Conservation (phyloP, 2,888 invertebrate genomes). For the Hedychridium roseum region DNA sequence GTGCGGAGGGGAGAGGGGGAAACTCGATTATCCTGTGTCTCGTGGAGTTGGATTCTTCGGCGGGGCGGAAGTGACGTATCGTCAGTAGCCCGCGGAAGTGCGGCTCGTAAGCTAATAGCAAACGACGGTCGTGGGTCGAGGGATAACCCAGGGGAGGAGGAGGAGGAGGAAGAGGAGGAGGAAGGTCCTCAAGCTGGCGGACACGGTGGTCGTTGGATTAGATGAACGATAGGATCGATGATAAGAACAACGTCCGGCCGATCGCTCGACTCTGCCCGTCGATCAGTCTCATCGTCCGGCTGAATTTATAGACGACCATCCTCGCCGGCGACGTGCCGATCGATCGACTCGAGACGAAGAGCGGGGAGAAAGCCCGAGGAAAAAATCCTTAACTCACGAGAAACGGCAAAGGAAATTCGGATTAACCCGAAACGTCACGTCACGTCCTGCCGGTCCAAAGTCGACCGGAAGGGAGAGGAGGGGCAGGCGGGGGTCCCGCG, state of each 20-base stretch:
- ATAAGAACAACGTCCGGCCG: no score
- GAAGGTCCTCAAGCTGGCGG: constrained; percentile 5
- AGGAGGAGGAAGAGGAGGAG: background rate
- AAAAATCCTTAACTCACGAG: background rate
- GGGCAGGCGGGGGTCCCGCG: constrained; percentile 20
- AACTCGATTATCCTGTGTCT: no score
- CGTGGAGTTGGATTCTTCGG: no score
- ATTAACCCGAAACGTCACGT: constrained; percentile 4
- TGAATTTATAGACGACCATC: no score
- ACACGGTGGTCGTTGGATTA: no score
- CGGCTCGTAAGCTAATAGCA: background rate
- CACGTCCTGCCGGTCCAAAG: constrained; percentile 8
- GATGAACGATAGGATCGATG: no score
- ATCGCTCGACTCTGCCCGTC: no score
- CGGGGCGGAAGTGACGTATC: background rate
- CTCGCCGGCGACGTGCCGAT: no score
- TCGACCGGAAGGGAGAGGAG: constrained; percentile 6
- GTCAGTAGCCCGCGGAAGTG: background rate
- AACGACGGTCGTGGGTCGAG: background rate
- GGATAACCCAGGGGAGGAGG: constrained; percentile 3
- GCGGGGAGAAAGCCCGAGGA: background rate
- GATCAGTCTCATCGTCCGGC: no score
- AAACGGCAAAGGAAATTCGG: background rate
- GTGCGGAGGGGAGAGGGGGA: no score
- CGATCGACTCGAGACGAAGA: constrained; percentile 2